These are phyloP conservation scores for Microvelia longipes DNA, from an alignment of 1,140 invertebrate species.

Conservation along the genomic window DNA sequence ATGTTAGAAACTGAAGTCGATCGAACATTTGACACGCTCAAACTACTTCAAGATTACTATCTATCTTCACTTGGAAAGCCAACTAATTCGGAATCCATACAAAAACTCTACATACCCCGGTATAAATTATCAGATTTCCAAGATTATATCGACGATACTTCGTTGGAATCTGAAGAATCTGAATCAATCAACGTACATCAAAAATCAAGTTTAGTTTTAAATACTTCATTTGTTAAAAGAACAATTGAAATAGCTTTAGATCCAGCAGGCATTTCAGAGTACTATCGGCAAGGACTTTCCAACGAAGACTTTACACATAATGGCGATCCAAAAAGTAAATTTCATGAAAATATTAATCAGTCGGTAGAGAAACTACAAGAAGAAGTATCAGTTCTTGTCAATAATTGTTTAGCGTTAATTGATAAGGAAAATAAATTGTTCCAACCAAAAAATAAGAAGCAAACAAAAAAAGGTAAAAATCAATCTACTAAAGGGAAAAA, in stretches of 20 bases:
- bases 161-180: neutral
- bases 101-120: neutral
- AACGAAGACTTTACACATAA: neutral
- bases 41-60: constrained; percentile 14
- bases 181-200: neutral
- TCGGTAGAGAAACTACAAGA: neutral
- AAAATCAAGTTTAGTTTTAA: neutral
- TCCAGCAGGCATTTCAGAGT: neutral
- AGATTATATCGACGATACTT: neutral
- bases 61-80: neutral
- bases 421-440: neutral
- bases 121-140: neutral
- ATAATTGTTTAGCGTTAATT: neutral
- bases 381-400: neutral
- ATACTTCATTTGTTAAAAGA: neutral
- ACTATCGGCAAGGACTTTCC: neutral
- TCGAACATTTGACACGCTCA: constrained; percentile 12
- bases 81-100: neutral
- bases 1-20: constrained; percentile 14
- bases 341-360: neutral
- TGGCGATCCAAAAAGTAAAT: neutral
- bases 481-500: neutral
- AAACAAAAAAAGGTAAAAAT: too few species aligned
- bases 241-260: neutral
- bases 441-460: neutral